Base-by-base conservation (phyloP, 2,888 invertebrate genomes). In the Pseudeuparius sepicola region DNA sequence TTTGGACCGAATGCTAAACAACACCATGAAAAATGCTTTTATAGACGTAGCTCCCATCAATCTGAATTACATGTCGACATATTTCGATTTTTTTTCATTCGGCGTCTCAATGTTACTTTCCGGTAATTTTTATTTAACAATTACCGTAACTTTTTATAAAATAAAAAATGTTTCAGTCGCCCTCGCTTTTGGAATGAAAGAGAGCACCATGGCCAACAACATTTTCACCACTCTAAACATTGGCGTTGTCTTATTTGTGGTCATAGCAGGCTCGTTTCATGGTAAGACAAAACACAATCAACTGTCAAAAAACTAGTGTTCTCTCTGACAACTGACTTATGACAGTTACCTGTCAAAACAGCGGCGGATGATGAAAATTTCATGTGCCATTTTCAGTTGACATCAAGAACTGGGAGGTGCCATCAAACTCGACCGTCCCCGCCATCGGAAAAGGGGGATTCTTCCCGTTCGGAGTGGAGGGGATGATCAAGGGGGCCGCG, bases 161-260 rank as follows among this genome's bases (percentile, higher is more conserved):
- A 29, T 14, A 29, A 31, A 4, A n/a, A 34, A 31, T 49, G 37
- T 63, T 63, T 34, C 59, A 77, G 78, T 72, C 58, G 81, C 73
- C 1, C 62, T 83, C 13, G 83, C 86, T 0, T 73, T 87, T 43
- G 92, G 93, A 1, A 84, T 88, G 24, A 89, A 86, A 53, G 88
- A 90, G 59, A 92, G 90, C 1, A 81, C 87, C 0, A 65, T 73
- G 30, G 77, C 85, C 44, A 93, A 92, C 63, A 92, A 88, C 55
- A 65, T 90, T 34, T 87, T 92, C 53, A 92, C 92, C 0, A 62
- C 76, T 2, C 68, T 87, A 23, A 93, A 93, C 59, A 63, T 93
- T 16, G 62, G 71, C 9, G 85, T 92, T 1, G 86, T 93, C 1
- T 45, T 79, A 4, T 88, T 85, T 54, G 85, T 90, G 34, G 75